Conservation (phyloP, 2,888 invertebrate species). For the Drosophila phalerata region DNA sequence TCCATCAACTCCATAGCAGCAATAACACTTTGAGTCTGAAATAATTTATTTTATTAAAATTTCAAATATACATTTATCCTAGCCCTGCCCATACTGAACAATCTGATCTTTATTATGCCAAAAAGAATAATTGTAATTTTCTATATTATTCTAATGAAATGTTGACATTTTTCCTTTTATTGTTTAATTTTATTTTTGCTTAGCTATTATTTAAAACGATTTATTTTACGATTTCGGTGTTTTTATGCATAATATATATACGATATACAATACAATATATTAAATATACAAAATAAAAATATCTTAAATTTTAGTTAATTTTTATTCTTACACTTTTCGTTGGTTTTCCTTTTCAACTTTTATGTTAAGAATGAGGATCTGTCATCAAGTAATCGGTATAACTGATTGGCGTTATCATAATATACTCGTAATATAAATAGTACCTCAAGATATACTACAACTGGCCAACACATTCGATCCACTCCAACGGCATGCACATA, state of each 20-base stretch:
- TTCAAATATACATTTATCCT: conserved; percentile 8
- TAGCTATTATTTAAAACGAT: conserved; percentile 50
- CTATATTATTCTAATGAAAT: conserved; percentile 39
- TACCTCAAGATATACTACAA: conserved; percentile 23
- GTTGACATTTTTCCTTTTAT: conserved; percentile 39
- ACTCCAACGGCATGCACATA: conserved; percentile 26
- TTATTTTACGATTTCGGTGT: conserved; percentile 60
- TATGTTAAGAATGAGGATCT: conserved; percentile 31
- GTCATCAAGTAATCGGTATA: conserved; percentile 25
- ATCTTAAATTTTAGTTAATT: conserved; percentile 58
- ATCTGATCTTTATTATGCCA: conserved; percentile 33
- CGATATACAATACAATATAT: conserved; percentile 58
- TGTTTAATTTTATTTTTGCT: conserved; percentile 40
- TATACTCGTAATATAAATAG: conserved; percentile 1
- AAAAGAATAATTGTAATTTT: conserved; percentile 31
- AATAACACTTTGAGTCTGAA: conserved; percentile 9
- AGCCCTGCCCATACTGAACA: conserved; percentile 47
- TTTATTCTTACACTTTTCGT: conserved; percentile 26
- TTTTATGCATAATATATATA: conserved; percentile 59
- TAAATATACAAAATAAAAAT: conserved; percentile 35
- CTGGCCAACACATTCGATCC: conserved; percentile 43
- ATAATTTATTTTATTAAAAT: conserved; percentile 3
- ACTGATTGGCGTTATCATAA: conserved; percentile 39
- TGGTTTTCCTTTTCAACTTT: conserved; percentile 46
- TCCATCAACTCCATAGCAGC: conserved; percentile 10